A percentile compares a stretch with the other conserved stretches of the same genome.
Evolutionary conservation across 1,140 invertebrate genomes (phyloP).

Genomic region (Drosophila trapezifrons): DNA sequence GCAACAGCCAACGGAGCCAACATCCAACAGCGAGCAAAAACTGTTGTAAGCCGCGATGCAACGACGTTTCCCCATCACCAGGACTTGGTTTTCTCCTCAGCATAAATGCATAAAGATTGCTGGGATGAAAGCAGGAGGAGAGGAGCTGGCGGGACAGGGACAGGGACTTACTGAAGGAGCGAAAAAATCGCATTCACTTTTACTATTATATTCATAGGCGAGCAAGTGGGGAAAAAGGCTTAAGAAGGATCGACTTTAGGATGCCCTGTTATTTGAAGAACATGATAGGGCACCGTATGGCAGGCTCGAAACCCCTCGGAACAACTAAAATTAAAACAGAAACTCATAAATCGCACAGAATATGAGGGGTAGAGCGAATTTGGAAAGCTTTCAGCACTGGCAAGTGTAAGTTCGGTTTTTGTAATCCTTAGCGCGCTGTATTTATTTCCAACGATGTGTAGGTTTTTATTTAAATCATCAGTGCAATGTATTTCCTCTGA

Average conservation of each 20-base stretch:
- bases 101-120: conserved; percentile 56
- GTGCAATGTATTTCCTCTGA: too few species aligned
- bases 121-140: conserved; percentile 3
- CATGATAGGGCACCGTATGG: neutral
- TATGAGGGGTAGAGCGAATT: too few species aligned
- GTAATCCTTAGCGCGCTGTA: too few species aligned
- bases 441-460: too few species aligned
- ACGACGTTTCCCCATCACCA: conserved; percentile 36
- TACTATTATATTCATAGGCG: conserved; percentile 80
- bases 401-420: too few species aligned
- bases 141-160: conserved; percentile 2
- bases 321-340: too few species aligned
- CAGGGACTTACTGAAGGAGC: conserved; percentile 9
- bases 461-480: too few species aligned
- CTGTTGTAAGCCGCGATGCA: conserved; percentile 42
- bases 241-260: neutral
- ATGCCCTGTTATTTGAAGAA: neutral
- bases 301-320: too few species aligned
- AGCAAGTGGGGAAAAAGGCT: conserved; percentile 11
- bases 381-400: too few species aligned
- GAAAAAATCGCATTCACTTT: conserved; percentile 76
- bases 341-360: too few species aligned
- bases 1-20: conserved; percentile 12
- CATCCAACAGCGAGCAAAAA: conserved; percentile 31
- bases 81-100: conserved; percentile 49